phyloP scores from a whole-genome alignment of 2,888 invertebrate species.

The Ophioninae sp. region DNA sequence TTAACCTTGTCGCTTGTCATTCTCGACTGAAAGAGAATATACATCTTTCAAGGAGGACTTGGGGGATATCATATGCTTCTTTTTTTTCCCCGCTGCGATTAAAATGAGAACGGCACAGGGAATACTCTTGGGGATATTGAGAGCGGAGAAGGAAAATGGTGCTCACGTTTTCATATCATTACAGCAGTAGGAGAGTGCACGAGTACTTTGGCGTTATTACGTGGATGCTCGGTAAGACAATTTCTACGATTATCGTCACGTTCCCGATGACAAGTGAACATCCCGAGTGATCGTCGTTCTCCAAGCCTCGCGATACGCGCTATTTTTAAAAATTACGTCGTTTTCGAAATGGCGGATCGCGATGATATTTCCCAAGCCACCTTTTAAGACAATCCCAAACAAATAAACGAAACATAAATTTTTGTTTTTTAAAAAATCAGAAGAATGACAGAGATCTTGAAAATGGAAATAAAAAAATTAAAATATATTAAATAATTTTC shows the following conservation, averaged over 20 bases:
- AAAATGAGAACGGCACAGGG: background rate
- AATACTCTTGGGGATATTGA: no score
- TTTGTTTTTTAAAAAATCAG: no score
- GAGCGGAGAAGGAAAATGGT: no score
- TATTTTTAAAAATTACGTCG: background rate
- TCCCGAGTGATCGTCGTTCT: no score
- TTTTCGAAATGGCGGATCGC: background rate
- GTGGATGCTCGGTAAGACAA: background rate
- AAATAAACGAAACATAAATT: background rate
- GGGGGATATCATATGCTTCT: background rate
- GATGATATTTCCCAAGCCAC: background rate
- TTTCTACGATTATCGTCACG: background rate
- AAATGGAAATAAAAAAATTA: no score
- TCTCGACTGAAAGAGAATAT: background rate
- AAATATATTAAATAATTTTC: no score
- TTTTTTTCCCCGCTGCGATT: background rate
- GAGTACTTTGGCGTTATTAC: slow-evolving; percentile 2
- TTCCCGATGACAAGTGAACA: no score
- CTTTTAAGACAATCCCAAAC: background rate
- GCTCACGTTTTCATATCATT: background rate
- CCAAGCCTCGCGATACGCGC: background rate
- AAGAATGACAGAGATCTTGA: no score
- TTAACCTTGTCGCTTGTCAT: background rate
- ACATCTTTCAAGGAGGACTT: background rate
- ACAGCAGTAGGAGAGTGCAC: background rate